These are phyloP conservation scores for Heliconius nattereri DNA, from an alignment of 1,140 invertebrate genomes.

Conservation along the genomic window DNA sequence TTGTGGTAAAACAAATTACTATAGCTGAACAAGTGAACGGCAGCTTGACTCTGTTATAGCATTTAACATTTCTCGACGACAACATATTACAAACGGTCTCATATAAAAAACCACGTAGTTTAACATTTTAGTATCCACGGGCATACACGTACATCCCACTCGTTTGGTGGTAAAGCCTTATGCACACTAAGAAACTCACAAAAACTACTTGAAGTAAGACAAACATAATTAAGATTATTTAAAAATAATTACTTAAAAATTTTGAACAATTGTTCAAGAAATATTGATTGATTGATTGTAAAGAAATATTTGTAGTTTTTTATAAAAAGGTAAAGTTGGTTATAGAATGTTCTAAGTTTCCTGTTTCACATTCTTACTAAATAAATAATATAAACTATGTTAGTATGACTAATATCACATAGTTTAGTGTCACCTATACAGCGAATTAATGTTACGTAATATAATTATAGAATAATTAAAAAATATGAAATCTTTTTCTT, in stretches of 20 bases:
- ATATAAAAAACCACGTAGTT: slow-evolving; percentile 14
- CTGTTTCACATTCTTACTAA: neutral
- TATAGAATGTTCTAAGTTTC: neutral
- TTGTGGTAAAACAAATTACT: neutral
- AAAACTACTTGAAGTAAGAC: neutral
- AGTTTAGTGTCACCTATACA: neutral
- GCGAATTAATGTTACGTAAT: neutral
- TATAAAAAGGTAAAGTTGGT: neutral
- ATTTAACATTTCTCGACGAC: neutral
- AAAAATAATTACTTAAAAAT: neutral
- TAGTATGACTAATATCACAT: neutral
- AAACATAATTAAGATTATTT: too few relatives aligned
- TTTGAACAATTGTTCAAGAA: neutral
- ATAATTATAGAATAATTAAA: neutral
- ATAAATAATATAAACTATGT: neutral
- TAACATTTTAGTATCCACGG: slow-evolving; percentile 11
- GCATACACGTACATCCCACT: slow-evolving; percentile 64
- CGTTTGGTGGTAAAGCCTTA: slow-evolving; percentile 39
- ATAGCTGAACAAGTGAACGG: neutral
- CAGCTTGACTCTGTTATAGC: neutral
- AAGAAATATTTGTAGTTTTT: neutral
- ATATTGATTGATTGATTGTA: too few relatives aligned
- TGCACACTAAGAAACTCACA: neutral
- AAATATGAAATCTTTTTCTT: neutral
- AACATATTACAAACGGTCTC: slow-evolving; percentile 10